A percentile compares a stretch with the other conserved stretches of the same genome.
phyloP scores from a whole-genome alignment of 2,888 invertebrate genomes.

The Drosophila picticornis region DNA sequence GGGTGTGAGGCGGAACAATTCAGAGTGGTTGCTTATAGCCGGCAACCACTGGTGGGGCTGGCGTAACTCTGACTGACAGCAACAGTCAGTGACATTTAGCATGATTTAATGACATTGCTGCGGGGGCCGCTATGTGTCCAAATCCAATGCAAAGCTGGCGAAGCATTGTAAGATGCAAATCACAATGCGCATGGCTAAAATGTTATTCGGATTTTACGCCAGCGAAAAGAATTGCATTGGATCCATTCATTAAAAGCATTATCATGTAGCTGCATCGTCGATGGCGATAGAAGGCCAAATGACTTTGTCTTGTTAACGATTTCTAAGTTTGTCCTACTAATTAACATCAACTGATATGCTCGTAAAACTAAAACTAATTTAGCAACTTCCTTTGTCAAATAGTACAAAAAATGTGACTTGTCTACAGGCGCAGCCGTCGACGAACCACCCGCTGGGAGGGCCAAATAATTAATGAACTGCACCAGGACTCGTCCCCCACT shows the following conservation, averaged over 20 bases:
- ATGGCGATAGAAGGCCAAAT: conserved; percentile 32
- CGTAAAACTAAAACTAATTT: conserved; percentile 68
- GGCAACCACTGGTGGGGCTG: conserved; percentile 52
- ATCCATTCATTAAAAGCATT: conserved; percentile 67
- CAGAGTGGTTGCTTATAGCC: conserved; percentile 63
- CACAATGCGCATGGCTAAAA: conserved; percentile 60
- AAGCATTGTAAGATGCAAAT: conserved; percentile 75
- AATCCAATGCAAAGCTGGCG: conserved; percentile 45
- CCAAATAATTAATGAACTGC: conserved; percentile 78
- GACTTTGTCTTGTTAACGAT: conserved; percentile 79
- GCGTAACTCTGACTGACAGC: conserved; percentile 64
- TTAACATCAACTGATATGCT: conserved; percentile 59
- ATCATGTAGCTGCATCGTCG: conserved; percentile 57
- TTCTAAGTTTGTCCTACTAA: conserved; percentile 76
- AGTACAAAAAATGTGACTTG: conserved; percentile 31
- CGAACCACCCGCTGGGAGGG: conserved; percentile 45
- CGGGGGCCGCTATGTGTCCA: conserved; percentile 44
- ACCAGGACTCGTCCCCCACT: conserved; percentile 30
- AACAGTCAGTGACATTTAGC: conserved; percentile 79
- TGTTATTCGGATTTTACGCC: conserved; percentile 62
- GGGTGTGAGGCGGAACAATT: conserved; percentile 12
- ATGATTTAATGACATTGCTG: conserved; percentile 79
- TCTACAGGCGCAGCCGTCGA: background rate
- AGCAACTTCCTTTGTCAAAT: conserved; percentile 65
- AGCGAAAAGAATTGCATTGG: conserved; percentile 41